A percentile compares a stretch with the other conserved stretches of the same genome.
Conservation (phyloP, 2,113 vertebrate genomes). For the Enhydra lutris region DNA sequence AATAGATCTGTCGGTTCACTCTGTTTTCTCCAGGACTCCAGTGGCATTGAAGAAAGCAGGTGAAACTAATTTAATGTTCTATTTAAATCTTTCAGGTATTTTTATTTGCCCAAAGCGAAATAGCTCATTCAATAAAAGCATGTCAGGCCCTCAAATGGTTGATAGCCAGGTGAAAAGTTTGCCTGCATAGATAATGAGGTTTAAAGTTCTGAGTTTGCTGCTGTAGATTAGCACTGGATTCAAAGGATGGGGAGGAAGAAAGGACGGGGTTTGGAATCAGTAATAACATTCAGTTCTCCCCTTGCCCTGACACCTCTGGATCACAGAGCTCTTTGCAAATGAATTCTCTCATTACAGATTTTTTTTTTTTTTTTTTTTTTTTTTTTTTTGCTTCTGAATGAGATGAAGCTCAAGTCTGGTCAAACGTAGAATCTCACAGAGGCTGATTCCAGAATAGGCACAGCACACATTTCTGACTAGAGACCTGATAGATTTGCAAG, state of each 20-base stretch:
- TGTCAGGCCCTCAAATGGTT: conserved; percentile 41
- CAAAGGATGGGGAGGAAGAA: background rate
- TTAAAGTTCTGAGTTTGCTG: background rate
- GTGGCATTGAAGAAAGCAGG: conserved; percentile 56
- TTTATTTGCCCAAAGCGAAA: conserved; percentile 70
- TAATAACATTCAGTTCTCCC: background rate
- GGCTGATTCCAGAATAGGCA: background rate
- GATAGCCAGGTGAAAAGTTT: conserved; percentile 58
- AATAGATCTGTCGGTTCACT: conserved; percentile 64
- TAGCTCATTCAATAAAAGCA: conserved; percentile 58
- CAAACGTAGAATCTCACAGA: background rate
- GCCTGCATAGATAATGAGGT: conserved; percentile 1
- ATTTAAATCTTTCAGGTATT: conserved; percentile 73
- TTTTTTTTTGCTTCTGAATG: background rate
- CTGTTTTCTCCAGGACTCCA: conserved; percentile 54
- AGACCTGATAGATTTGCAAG: conserved; percentile 25
- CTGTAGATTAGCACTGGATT: background rate
- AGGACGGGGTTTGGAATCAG: background rate
- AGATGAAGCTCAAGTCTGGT: background rate
- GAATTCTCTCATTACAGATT: background rate
- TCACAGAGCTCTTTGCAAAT: conserved; percentile 51
- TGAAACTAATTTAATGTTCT: conserved; percentile 73
- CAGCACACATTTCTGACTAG: background rate
- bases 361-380: too few relatives aligned
- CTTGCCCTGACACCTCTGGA: background rate